phyloP scores from a whole-genome alignment of 92 coral and sea anemone genomes.

The Epizoanthus stellaris region DNA sequence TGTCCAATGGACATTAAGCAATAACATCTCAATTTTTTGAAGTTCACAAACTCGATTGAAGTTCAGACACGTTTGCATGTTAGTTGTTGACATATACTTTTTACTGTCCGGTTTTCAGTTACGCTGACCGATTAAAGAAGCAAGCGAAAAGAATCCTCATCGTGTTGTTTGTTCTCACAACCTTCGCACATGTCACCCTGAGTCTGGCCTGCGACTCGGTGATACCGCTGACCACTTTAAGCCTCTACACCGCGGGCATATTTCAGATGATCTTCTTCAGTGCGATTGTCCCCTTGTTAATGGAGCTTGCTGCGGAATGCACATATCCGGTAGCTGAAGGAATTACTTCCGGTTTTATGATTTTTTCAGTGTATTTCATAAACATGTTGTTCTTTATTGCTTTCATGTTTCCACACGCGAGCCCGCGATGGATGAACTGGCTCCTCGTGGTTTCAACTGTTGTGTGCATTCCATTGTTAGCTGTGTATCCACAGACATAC shows the following conservation, averaged over 20 bases:
- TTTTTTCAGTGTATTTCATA: slow-evolving; percentile 80
- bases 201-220: slow-evolving; percentile 86
- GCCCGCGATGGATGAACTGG: slow-evolving; percentile 99
- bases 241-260: slow-evolving; percentile 80
- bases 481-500: slow-evolving; percentile 72
- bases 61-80: too few species aligned
- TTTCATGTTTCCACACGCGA: slow-evolving; percentile 92
- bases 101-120: slow-evolving; percentile 56
- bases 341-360: slow-evolving; percentile 88
- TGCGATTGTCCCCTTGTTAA: slow-evolving; percentile 82
- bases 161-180: slow-evolving; percentile 69
- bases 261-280: slow-evolving; percentile 74
- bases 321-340: slow-evolving; percentile 98
- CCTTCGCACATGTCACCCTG: slow-evolving; percentile 75
- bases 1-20: too few species aligned
- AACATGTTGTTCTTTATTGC: slow-evolving; percentile 88
- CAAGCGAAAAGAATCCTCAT: slow-evolving; percentile 80
- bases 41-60: too few species aligned
- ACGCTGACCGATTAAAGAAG: slow-evolving; percentile 89
- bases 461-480: slow-evolving; percentile 78
- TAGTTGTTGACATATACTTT: neutral
- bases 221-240: slow-evolving; percentile 75
- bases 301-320: slow-evolving; percentile 95
- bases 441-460: slow-evolving; percentile 80
- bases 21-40: too few species aligned